Conservation (phyloP, 2,797 vertebrate species). For the Diplodus sargus region DNA sequence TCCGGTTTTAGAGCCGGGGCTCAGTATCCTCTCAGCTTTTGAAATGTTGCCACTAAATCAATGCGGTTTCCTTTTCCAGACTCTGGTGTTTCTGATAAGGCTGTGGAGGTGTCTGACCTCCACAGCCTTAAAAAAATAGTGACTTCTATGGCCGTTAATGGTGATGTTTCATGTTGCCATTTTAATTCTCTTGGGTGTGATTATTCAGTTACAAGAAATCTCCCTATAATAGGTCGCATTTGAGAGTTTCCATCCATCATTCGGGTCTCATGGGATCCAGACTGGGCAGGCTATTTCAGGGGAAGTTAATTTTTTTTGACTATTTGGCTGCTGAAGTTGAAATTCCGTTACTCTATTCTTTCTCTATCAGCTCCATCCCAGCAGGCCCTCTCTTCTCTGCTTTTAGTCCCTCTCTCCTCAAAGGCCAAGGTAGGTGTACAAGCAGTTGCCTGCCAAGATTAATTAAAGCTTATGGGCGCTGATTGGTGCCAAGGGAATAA, state of each 20-base stretch:
- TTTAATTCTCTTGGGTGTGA: constrained; percentile 36
- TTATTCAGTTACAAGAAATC: constrained; percentile 42
- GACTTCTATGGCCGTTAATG: constrained; percentile 9
- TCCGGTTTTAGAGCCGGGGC: constrained; percentile 26
- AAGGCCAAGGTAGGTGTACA: constrained; percentile 66
- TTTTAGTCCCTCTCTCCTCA: constrained; percentile 56
- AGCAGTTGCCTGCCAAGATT: constrained; percentile 73
- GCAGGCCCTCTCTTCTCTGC: constrained; percentile 20
- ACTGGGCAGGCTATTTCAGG: constrained; percentile 50
- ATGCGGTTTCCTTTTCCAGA: constrained; percentile 16
- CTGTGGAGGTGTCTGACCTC: constrained; percentile 29
- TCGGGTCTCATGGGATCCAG: constrained; percentile 46
- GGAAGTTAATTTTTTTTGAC: constrained; percentile 14
- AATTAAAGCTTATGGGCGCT: constrained; percentile 76
- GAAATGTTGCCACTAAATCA: constrained; percentile 16
- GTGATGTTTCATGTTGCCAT: constrained; percentile 5
- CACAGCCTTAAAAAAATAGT: constrained; percentile 1
- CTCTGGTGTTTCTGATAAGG: constrained; percentile 7
- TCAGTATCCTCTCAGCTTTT: constrained; percentile 19
- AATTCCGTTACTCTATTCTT: constrained; percentile 5
- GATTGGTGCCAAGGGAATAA: constrained; percentile 70
- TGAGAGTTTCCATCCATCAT: constrained; percentile 64
- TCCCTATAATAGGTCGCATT: constrained; percentile 39
- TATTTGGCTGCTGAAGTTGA: constrained; percentile 33
- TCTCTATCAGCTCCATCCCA: constrained; percentile 12